Evolutionary conservation across 2,797 vertebrate genomes (phyloP).

Genomic region (Cossypha niveicapilla): DNA sequence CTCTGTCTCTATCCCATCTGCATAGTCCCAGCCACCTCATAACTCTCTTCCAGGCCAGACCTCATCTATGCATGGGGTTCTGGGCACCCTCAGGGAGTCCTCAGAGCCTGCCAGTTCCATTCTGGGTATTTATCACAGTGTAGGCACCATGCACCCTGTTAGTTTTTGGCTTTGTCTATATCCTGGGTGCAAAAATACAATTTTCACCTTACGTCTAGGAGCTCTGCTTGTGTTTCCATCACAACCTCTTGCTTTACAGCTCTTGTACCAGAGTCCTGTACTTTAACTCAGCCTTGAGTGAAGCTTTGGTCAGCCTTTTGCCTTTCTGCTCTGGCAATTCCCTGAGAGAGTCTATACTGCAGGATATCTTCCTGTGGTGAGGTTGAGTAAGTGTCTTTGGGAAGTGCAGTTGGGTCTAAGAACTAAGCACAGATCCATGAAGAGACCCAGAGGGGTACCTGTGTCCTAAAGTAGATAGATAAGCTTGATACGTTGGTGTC

Average conservation of each 20-base stretch:
- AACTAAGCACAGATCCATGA: background rate
- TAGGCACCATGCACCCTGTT: background rate
- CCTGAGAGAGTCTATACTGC: background rate
- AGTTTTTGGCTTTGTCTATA: background rate
- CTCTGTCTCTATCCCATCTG: background rate
- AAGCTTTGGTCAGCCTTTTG: background rate
- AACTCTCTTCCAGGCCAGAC: background rate
- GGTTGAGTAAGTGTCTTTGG: background rate
- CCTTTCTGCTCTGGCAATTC: background rate
- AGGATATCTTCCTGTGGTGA: background rate
- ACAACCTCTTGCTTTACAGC: accelerated
- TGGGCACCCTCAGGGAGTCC: background rate
- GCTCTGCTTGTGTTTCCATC: background rate
- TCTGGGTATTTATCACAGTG: background rate
- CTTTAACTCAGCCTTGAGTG: background rate
- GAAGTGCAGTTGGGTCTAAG: background rate
- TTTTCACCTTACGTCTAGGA: background rate
- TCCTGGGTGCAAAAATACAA: background rate
- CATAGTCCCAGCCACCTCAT: background rate
- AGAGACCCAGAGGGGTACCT: background rate
- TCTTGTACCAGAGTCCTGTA: background rate
- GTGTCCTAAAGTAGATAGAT: background rate
- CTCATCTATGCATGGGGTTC: too few species aligned
- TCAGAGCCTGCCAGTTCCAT: background rate
- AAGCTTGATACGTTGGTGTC: background rate